phyloP scores from a whole-genome alignment of 1,140 invertebrate species.

The Condylostylus longicornis region DNA sequence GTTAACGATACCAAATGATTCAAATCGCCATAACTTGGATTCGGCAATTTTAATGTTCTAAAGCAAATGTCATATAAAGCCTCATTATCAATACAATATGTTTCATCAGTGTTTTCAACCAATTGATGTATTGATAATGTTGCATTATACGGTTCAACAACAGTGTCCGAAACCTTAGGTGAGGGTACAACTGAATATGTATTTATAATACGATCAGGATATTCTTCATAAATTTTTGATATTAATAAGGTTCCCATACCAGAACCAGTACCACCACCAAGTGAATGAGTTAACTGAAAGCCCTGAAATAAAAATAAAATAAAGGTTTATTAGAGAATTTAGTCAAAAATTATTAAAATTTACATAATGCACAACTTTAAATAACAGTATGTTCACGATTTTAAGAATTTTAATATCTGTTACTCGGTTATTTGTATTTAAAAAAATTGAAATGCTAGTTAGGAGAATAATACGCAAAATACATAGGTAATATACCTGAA shows the following conservation, averaged over 20 bases:
- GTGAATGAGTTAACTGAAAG: constrained; percentile 60
- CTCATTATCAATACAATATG: constrained; percentile 73
- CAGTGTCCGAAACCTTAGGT: constrained; percentile 62
- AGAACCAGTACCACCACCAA: constrained; percentile 66
- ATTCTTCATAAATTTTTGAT: constrained; percentile 61
- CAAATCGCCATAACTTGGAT: constrained; percentile 66
- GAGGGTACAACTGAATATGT: constrained; percentile 68
- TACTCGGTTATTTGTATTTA: background rate
- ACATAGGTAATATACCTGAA: constrained; percentile 34
- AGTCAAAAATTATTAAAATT: too few species aligned
- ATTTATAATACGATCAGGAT: constrained; percentile 75
- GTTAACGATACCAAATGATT: constrained; percentile 62
- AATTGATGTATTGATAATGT: constrained; percentile 66
- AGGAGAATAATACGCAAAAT: constrained; percentile 5
- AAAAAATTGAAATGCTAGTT: background rate
- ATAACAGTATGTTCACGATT: too few species aligned
- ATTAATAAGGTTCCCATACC: constrained; percentile 65
- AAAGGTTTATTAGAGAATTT: background rate
- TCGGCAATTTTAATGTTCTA: constrained; percentile 59
- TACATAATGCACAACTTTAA: too few species aligned
- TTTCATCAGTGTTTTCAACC: constrained; percentile 69
- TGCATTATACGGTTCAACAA: constrained; percentile 67
- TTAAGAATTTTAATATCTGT: too few species aligned
- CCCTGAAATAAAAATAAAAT: constrained; percentile 50
- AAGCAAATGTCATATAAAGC: constrained; percentile 84